These are phyloP conservation scores for Tupaia tana DNA, from an alignment of 2,113 vertebrate species.

Conservation along the genomic window DNA sequence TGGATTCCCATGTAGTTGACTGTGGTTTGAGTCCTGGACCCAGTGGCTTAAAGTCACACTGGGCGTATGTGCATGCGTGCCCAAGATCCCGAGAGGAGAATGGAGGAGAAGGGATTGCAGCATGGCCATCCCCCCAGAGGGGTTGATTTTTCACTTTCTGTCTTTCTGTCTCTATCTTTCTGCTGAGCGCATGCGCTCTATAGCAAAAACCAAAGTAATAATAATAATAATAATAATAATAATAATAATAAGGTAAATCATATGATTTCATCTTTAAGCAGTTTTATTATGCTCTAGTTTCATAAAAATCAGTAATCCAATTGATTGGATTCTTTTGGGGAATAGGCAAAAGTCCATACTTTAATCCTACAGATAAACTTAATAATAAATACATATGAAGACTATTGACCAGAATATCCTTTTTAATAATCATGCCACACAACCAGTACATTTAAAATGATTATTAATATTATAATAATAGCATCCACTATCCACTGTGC, in stretches of 20 bases:
- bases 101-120: no score
- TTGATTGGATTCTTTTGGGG: slow-evolving; percentile 28
- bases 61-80: no score
- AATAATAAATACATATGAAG: slow-evolving; percentile 8
- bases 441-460: slow-evolving; percentile 8
- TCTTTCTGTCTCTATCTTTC: no score
- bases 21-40: no score
- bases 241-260: not conserved
- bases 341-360: not conserved
- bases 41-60: no score
- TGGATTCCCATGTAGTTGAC: no score
- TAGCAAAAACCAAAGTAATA: no score
- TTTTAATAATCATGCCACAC: not conserved
- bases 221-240: no score
- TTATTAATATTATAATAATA: not conserved
- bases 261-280: slow-evolving; percentile 42
- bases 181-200: no score
- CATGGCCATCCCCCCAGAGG: no score
- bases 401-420: not conserved
- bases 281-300: slow-evolving; percentile 46
- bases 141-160: no score
- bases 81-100: no score
- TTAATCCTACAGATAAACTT: slow-evolving; percentile 22
- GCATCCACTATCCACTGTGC: not conserved
- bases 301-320: slow-evolving; percentile 44